These are phyloP conservation scores for Tetrao urogallus DNA, from an alignment of 2,113 vertebrate genomes.

Conservation along the genomic window DNA sequence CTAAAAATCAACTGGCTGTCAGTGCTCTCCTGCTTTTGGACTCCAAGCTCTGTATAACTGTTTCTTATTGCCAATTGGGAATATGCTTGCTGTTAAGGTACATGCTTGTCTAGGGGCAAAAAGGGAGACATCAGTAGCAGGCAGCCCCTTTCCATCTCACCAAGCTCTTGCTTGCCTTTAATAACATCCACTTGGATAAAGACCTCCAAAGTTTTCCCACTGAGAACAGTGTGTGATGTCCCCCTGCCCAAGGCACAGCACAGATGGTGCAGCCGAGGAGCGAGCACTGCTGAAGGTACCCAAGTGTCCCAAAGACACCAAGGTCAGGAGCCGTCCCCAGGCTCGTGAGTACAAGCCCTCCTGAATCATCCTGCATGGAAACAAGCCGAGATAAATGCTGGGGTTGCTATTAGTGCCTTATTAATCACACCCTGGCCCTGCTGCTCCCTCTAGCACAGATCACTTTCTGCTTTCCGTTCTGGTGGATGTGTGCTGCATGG, in stretches of 20 bases:
- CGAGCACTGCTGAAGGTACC: background rate
- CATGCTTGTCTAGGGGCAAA: background rate
- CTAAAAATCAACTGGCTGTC: background rate
- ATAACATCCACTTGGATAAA: background rate
- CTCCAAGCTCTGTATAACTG: background rate
- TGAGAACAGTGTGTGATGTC: fast-evolving
- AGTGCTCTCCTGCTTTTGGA: background rate
- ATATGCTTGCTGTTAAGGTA: background rate
- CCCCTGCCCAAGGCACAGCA: background rate
- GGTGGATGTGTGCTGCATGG: background rate
- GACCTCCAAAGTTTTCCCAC: background rate
- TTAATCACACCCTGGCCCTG: background rate
- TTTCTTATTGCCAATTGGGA: background rate
- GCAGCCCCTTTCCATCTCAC: background rate
- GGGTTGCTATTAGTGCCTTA: slow-evolving; percentile 31
- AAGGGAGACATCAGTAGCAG: fast-evolving
- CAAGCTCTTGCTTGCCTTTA: background rate
- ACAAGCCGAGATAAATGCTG: background rate
- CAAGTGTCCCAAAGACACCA: background rate
- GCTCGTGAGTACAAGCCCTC: background rate
- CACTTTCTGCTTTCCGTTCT: background rate
- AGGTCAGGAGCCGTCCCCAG: background rate
- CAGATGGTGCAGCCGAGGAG: background rate
- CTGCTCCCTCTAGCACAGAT: background rate
- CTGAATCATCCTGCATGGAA: background rate